A percentile compares a stretch with the other conserved stretches of the same genome.
phyloP scores from a whole-genome alignment of 2,797 vertebrate species.

The Lutjanus campechanus region DNA sequence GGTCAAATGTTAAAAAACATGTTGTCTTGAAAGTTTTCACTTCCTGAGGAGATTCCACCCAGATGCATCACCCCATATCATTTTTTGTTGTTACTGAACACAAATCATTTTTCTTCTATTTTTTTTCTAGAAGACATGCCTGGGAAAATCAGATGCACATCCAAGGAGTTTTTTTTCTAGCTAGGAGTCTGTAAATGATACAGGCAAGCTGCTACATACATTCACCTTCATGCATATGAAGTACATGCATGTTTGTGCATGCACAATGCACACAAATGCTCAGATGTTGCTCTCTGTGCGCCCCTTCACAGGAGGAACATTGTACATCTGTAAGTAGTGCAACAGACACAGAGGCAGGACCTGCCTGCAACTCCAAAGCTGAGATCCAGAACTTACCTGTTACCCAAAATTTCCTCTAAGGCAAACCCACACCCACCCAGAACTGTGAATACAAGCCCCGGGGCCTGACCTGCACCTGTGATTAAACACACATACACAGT shows the following conservation, averaged over 20 bases:
- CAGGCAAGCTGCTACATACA: background rate
- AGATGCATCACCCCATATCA: background rate
- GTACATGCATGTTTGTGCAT: constrained; percentile 11
- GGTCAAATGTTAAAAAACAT: too few relatives aligned
- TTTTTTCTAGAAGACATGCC: background rate
- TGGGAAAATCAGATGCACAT: background rate
- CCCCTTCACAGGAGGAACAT: background rate
- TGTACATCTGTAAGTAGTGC: background rate
- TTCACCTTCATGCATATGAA: background rate
- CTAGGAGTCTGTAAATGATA: background rate
- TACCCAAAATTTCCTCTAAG: too few relatives aligned
- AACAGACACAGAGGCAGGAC: background rate
- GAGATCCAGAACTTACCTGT: too few relatives aligned
- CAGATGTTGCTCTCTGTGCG: constrained; percentile 1
- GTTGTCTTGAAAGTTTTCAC: constrained; percentile 4
- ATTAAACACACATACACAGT: too few relatives aligned
- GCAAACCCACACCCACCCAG: too few relatives aligned
- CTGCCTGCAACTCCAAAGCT: too few relatives aligned
- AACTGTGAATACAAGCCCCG: too few relatives aligned
- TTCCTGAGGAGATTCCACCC: constrained; percentile 4
- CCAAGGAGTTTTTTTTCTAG: background rate
- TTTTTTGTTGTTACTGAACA: background rate
- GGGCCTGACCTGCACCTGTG: too few relatives aligned
- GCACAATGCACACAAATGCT: background rate
- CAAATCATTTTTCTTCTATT: background rate